Evolutionary conservation across 2,797 vertebrate genomes (phyloP).

Genomic region (Cynopterus sphinx): DNA sequence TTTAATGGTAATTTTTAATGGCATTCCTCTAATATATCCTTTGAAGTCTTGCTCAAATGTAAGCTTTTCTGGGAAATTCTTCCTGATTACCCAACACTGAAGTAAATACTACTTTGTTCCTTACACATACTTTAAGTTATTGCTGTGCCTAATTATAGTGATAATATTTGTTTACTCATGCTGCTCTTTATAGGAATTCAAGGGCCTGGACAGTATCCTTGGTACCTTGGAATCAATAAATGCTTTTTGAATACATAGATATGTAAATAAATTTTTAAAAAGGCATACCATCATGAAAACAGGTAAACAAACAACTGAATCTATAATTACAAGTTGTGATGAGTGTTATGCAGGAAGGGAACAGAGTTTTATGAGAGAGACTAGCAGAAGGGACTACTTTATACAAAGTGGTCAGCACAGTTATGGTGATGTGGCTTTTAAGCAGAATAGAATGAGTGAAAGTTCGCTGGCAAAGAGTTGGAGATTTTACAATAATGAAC

Average conservation of each 20-base stretch:
- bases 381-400: neutral
- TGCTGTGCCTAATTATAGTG: neutral
- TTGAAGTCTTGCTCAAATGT: neutral
- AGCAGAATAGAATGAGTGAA: neutral
- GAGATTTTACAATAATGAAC: neutral
- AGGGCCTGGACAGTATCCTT: neutral
- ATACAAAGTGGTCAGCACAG: neutral
- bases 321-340: neutral
- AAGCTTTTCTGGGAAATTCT: neutral
- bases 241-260: neutral
- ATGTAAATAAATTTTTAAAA: neutral
- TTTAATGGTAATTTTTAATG: neutral
- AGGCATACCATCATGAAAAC: neutral
- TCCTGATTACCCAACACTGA: neutral
- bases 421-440: neutral
- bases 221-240: neutral
- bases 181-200: neutral
- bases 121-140: neutral
- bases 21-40: neutral
- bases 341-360: neutral
- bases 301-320: neutral
- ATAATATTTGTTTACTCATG: neutral
- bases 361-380: neutral
- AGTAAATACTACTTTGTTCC: neutral
- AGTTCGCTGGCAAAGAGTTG: neutral